These are phyloP conservation scores for Axea sp. DNA, from an alignment of 2,888 invertebrate species.

Conservation along the genomic window DNA sequence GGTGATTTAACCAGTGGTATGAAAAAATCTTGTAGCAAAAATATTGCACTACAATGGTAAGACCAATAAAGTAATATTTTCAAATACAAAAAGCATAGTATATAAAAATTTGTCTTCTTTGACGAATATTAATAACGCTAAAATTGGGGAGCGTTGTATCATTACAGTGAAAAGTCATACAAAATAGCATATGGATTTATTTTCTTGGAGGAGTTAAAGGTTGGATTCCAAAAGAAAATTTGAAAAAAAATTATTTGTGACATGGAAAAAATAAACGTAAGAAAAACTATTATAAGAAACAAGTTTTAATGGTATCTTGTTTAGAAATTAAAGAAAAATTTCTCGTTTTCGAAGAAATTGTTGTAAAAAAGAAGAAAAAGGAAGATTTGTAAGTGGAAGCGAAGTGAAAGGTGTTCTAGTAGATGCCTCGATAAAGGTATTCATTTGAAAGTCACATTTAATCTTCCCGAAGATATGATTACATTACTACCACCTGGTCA, in stretches of 20 bases:
- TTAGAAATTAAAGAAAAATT: no score
- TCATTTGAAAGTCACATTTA: constrained; percentile 65
- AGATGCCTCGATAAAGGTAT: constrained; percentile 70
- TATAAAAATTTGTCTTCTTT: constrained; percentile 81
- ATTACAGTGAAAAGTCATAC: constrained; percentile 82
- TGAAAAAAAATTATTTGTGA: constrained; percentile 11
- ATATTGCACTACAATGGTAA: constrained; percentile 81
- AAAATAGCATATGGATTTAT: constrained; percentile 80
- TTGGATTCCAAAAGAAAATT: constrained; percentile 76
- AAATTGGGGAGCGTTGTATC: constrained; percentile 81
- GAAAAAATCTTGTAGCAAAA: constrained; percentile 82
- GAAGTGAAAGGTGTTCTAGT: constrained; percentile 70
- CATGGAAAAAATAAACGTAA: no score
- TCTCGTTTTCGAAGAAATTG: no score
- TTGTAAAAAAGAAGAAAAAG: no score
- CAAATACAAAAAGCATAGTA: constrained; percentile 85
- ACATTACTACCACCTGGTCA: constrained; percentile 75
- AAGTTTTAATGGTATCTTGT: no score
- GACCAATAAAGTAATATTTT: constrained; percentile 81
- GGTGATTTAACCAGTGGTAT: constrained; percentile 79
- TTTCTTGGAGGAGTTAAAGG: constrained; percentile 83
- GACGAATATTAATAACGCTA: constrained; percentile 80
- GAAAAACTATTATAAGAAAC: no score
- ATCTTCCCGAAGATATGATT: constrained; percentile 24
- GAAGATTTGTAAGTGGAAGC: constrained; percentile 77